Evolutionary conservation across 2,888 invertebrate genomes (phyloP), one percentile per base, ranked within the genome.

Genomic region (Gryllus longicercus): DNA sequence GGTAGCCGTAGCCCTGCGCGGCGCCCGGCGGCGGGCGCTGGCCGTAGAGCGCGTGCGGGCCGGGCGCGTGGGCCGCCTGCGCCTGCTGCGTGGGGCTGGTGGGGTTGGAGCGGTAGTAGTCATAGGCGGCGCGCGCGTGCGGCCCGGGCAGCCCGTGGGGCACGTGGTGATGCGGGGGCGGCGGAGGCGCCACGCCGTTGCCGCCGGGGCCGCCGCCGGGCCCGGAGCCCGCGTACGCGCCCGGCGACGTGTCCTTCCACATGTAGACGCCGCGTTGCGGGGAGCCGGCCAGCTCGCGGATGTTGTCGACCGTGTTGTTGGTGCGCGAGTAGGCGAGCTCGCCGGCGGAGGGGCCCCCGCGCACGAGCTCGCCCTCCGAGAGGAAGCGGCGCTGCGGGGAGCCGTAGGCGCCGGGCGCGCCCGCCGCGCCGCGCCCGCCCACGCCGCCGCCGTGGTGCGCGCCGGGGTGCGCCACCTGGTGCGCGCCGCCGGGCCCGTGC

Each of bases 271-370:
- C 92, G 83, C 95, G 91, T 87, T 96, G 96, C 78, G 96, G 96
- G 79, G 95, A 95, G 77, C 95, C 94, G 76, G 96, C 96, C 85
- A 96, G 89, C 87, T 96, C 96, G 83, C 96, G 91, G 85, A 96
- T 95, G 88, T 95, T 95, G 88, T 95, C 95, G 83, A 94, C 94
- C 80, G 93, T 93, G 87, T 93, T 93, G 88, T 92, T 94, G 83
- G 92, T 91, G 82, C 93, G 89, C 2, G 92, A 90, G 85, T 92
- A 92, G 38, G 84, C 84, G 82, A 93, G 89, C 84, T 92, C 92
- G 16, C 86, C 85, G 81, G 90, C 90, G 84, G 92, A 92, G 5
- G 85, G 84, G 14, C 82, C 82, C 63, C 83, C 84, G 84, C 94
- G 90, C 84, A 94, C 91, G 85, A 95, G 88, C 90, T 96, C 94